phyloP scores from a whole-genome alignment of 2,113 vertebrate species.

The Equus quagga region DNA sequence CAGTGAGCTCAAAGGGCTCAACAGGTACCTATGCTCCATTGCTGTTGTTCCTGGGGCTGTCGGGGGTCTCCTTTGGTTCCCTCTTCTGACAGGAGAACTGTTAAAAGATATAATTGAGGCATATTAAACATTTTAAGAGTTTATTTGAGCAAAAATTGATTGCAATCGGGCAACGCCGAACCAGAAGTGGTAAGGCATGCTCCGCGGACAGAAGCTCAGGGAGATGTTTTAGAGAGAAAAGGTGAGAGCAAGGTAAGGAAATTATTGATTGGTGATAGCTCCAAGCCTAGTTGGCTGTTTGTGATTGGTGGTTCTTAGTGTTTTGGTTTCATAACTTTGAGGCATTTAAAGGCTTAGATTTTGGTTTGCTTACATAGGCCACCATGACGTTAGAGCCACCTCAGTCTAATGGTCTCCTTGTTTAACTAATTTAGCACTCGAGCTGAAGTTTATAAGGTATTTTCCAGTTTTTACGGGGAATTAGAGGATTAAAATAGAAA shows the following conservation, averaged over 20 bases:
- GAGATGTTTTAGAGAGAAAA: background rate
- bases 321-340: background rate
- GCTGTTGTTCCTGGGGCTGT: background rate
- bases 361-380: background rate
- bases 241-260: background rate
- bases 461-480: background rate
- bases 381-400: background rate
- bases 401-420: background rate
- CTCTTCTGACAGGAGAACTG: background rate
- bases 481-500: background rate
- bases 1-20: background rate
- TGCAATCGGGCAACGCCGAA: background rate
- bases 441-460: background rate
- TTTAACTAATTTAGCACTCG: background rate
- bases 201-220: accelerated
- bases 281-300: background rate
- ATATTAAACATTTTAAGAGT: too few species aligned
- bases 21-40: background rate
- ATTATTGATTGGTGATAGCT: background rate
- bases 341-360: background rate
- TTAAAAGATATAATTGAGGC: background rate
- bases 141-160: background rate
- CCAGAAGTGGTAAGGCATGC: background rate
- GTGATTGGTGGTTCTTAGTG: background rate
- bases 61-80: background rate